A percentile compares a stretch with the other conserved stretches of the same genome.
Evolutionary conservation across 2,113 vertebrate species (phyloP).

Genomic region (Oncorhynchus tshawytscha): DNA sequence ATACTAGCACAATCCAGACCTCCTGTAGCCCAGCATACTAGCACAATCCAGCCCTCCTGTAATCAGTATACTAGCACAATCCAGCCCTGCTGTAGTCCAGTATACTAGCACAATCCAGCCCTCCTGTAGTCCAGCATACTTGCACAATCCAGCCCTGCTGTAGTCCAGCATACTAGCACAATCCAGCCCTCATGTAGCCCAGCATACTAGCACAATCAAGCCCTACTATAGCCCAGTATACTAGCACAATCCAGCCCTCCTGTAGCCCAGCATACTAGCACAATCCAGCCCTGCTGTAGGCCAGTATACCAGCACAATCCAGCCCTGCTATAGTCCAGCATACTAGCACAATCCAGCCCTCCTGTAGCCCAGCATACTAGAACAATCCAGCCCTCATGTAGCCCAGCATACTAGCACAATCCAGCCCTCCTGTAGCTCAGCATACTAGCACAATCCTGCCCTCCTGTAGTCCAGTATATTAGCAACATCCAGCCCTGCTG

Average conservation of each 20-base stretch:
- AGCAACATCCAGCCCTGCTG: constrained; percentile 9
- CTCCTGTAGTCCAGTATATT: too few species aligned
- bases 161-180: not conserved
- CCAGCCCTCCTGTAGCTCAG: too few species aligned
- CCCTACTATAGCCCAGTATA: constrained; percentile 22
- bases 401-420: too few species aligned
- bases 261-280: constrained; percentile 9
- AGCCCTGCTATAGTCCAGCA: constrained; percentile 17
- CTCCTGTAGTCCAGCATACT: constrained; percentile 19
- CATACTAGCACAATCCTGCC: not conserved
- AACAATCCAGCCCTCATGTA: too few species aligned
- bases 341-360: too few species aligned
- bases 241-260: constrained; percentile 11
- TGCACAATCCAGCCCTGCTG: constrained; percentile 7
- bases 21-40: constrained; percentile 19
- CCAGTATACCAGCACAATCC: not conserved
- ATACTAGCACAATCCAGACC: not conserved
- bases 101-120: too few species aligned
- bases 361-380: too few species aligned
- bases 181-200: constrained; percentile 20
- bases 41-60: constrained; percentile 9
- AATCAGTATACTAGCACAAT: not conserved
- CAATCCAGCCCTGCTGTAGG: constrained; percentile 17
- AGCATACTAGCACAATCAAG: too few species aligned
- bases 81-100: constrained; percentile 20